Evolutionary conservation across 2,113 vertebrate genomes (phyloP).

Genomic region (Sylvietta virens): DNA sequence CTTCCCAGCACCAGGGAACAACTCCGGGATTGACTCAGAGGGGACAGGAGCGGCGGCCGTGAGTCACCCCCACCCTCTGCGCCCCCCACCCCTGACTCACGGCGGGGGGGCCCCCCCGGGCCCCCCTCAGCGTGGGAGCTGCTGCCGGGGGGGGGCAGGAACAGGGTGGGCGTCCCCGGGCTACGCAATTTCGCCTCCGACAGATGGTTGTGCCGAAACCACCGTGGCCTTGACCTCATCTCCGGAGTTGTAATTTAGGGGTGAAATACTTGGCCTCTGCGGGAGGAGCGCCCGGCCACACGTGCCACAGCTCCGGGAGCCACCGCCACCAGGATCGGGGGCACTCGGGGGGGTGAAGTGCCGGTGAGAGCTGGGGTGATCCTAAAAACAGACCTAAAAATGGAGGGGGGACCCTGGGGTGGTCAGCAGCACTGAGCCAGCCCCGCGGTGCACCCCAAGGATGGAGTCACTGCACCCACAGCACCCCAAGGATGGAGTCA

Average conservation of each 20-base stretch:
- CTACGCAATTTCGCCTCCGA: neutral
- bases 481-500: neutral
- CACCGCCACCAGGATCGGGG: neutral
- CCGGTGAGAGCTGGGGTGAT: neutral
- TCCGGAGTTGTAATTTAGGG: neutral
- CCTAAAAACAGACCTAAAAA: neutral
- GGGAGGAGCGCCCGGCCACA: neutral
- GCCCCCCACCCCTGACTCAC: neutral
- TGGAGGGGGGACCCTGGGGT: neutral
- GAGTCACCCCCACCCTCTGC: neutral
- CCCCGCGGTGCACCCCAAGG: neutral
- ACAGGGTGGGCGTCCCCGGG: neutral
- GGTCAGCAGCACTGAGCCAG: neutral
- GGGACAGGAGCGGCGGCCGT: neutral
- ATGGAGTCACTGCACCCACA: neutral
- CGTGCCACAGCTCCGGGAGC: neutral
- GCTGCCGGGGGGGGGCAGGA: neutral
- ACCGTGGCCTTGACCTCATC: neutral
- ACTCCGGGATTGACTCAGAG: neutral
- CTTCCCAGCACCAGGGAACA: neutral
- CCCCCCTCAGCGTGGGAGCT: neutral
- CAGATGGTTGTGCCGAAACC: neutral
- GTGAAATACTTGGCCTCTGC: neutral
- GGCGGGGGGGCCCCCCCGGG: neutral
- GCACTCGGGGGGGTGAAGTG: rapidly evolving